phyloP scores from a whole-genome alignment of 1,140 invertebrate genomes.

The Propsilocerus akamusi region DNA sequence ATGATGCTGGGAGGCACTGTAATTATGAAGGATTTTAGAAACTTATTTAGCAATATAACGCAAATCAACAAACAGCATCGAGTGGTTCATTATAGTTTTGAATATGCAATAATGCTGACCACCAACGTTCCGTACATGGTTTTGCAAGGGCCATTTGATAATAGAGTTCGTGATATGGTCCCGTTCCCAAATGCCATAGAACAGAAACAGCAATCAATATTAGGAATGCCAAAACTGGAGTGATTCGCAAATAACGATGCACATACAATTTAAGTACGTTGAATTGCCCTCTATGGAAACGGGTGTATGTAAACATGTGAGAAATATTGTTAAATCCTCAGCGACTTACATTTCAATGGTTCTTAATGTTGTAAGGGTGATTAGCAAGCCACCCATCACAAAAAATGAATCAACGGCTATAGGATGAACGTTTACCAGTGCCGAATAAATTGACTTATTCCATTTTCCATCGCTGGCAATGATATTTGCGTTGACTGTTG shows the following conservation, averaged over 20 bases:
- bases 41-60: no score
- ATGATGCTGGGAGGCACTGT: conserved; percentile 33
- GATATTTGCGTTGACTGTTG: background rate
- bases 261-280: background rate
- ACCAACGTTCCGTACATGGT: conserved; percentile 14
- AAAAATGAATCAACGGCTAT: background rate
- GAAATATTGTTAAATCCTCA: background rate
- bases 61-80: background rate
- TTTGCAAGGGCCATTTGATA: background rate
- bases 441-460: background rate
- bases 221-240: background rate
- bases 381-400: background rate
- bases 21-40: no score
- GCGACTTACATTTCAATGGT: background rate
- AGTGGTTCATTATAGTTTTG: conserved; percentile 18
- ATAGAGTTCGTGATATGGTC: background rate
- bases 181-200: background rate
- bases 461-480: background rate
- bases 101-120: conserved; percentile 18
- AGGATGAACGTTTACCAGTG: background rate
- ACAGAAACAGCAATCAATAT: background rate
- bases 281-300: background rate
- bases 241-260: background rate
- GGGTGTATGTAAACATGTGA: background rate
- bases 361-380: background rate